Conservation (phyloP, 2,797 vertebrate species). For the Mycteria americana region DNA sequence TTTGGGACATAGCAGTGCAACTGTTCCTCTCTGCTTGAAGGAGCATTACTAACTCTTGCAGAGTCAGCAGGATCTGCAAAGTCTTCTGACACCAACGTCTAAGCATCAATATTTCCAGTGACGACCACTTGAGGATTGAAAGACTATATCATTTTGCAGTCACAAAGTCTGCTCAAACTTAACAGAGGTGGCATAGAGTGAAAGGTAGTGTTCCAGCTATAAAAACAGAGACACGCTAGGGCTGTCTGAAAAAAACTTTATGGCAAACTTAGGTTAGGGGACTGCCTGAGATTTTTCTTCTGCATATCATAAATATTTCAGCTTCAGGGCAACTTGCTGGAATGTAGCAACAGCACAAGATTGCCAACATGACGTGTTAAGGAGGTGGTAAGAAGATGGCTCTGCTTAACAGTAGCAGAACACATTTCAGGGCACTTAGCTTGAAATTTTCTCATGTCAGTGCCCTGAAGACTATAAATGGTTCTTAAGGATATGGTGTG, state of each 20-base stretch:
- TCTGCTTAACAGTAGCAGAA: neutral
- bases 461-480: neutral
- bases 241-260: neutral
- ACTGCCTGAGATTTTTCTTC: neutral
- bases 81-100: accelerated
- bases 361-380: neutral
- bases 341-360: neutral
- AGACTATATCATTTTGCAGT: neutral
- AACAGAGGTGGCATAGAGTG: neutral
- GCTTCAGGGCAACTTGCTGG: neutral
- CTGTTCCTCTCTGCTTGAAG: neutral
- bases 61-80: neutral
- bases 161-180: neutral
- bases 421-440: neutral
- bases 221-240: neutral
- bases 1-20: neutral
- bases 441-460: neutral
- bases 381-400: neutral
- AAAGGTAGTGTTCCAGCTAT: neutral
- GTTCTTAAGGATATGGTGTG: neutral
- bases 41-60: neutral
- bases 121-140: neutral
- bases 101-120: neutral
- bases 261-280: neutral
- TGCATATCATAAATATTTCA: neutral